These are phyloP conservation scores for Gavialis gangeticus DNA, from an alignment of 2,113 vertebrate genomes.

Conservation along the genomic window DNA sequence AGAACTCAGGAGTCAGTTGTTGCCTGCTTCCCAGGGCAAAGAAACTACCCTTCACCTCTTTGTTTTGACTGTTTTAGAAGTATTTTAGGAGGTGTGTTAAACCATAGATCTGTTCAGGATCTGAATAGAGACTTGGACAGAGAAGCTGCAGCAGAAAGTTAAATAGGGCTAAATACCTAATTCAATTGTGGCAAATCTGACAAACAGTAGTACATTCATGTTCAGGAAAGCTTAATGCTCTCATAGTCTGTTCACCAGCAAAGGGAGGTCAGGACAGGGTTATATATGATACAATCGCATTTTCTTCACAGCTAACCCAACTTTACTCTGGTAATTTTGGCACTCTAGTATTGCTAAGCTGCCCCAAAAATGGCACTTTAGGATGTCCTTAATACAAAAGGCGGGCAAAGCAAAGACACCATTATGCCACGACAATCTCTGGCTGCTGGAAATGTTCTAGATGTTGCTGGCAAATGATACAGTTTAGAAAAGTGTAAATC, in stretches of 20 bases:
- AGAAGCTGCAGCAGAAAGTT: background rate
- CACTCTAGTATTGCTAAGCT: background rate
- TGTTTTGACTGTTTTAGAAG: background rate
- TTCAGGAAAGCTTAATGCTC: background rate
- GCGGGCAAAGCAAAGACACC: background rate
- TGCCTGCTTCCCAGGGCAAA: background rate
- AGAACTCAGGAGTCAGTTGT: background rate
- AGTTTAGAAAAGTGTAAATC: background rate
- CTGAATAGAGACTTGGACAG: background rate
- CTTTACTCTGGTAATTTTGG: background rate
- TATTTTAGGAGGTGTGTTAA: background rate
- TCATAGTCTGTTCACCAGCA: accelerated
- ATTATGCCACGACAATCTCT: accelerated
- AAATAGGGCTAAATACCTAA: background rate
- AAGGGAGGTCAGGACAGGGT: background rate
- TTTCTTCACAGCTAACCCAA: background rate
- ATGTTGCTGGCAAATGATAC: background rate
- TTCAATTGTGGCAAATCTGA: background rate
- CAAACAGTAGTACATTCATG: background rate
- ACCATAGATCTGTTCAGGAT: background rate
- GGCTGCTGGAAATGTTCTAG: background rate
- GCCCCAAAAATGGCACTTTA: background rate
- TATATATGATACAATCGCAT: background rate
- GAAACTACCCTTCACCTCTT: background rate
- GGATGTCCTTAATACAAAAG: background rate